Percentiles rank a stretch among this genome's conserved stretches.
phyloP scores from a whole-genome alignment of 1,140 invertebrate genomes.

The Cheumatopsyche charites region DNA sequence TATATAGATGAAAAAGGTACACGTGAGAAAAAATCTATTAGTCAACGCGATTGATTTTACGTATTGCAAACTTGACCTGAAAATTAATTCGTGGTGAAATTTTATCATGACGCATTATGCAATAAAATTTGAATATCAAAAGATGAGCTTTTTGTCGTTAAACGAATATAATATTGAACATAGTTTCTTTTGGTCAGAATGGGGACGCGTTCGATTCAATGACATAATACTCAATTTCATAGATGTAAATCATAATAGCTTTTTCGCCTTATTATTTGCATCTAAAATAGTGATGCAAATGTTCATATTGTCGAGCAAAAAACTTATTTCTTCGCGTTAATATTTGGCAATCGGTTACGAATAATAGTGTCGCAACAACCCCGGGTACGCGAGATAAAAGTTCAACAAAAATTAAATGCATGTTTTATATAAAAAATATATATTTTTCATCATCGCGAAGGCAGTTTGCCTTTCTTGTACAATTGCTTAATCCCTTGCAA shows the following conservation, averaged over 20 bases:
- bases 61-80: slow-evolving; percentile 20
- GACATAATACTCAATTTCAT: neutral
- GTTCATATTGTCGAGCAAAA: slow-evolving; percentile 19
- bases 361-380: slow-evolving; percentile 14
- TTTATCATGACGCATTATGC: neutral
- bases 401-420: slow-evolving; percentile 34
- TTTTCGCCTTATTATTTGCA: slow-evolving; percentile 19
- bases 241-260: neutral
- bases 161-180: neutral
- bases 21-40: no score
- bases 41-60: neutral
- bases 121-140: no score
- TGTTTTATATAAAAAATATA: slow-evolving; percentile 26
- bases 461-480: neutral
- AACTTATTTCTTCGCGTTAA: slow-evolving; percentile 31
- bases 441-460: neutral
- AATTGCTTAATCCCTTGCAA: slow-evolving; percentile 1
- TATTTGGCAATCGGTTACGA: slow-evolving; percentile 37
- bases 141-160: no score
- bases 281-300: slow-evolving; percentile 32
- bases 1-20: no score
- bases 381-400: slow-evolving; percentile 26
- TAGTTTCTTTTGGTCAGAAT: neutral
- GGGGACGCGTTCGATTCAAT: neutral
- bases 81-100: slow-evolving; percentile 20